These are phyloP conservation scores for Pararge aegeria DNA, from an alignment of 1,140 invertebrate genomes.

Conservation along the genomic window DNA sequence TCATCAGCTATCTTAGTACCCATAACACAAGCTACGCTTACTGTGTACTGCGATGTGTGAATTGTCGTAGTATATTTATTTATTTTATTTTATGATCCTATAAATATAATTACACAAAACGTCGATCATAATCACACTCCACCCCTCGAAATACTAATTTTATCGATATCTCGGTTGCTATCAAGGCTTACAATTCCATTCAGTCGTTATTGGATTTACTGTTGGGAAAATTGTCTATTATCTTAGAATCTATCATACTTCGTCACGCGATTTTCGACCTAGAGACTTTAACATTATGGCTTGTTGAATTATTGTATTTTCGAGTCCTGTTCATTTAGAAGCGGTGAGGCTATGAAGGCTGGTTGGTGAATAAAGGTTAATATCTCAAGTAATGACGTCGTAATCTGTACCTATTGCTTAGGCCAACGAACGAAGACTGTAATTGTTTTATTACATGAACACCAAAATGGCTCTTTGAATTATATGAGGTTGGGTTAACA, in stretches of 20 bases:
- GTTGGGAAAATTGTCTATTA: constrained; percentile 46
- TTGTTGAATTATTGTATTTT: constrained; percentile 15
- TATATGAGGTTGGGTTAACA: too few relatives aligned
- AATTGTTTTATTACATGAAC: not conserved
- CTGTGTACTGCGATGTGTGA: too few relatives aligned
- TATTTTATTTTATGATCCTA: too few relatives aligned
- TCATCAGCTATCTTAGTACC: too few relatives aligned
- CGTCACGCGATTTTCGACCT: constrained; percentile 25
- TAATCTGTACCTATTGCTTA: constrained; percentile 12
- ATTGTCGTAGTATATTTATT: too few relatives aligned
- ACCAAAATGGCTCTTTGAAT: not conserved
- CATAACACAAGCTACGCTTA: too few relatives aligned
- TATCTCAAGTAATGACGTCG: constrained; percentile 28
- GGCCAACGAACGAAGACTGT: not conserved
- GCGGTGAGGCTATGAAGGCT: constrained; percentile 29
- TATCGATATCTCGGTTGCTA: constrained; percentile 34
- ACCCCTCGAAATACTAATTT: constrained; percentile 34
- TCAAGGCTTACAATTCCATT: constrained; percentile 35
- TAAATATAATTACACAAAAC: too few relatives aligned
- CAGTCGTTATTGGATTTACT: constrained; percentile 45
- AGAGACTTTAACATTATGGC: constrained; percentile 15
- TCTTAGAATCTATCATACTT: constrained; percentile 29
- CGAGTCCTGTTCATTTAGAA: constrained; percentile 30
- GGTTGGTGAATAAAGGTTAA: constrained; percentile 24
- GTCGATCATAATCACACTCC: not conserved